These are phyloP conservation scores for Vanessa atalanta DNA, from an alignment of 1,140 invertebrate genomes.

Conservation along the genomic window DNA sequence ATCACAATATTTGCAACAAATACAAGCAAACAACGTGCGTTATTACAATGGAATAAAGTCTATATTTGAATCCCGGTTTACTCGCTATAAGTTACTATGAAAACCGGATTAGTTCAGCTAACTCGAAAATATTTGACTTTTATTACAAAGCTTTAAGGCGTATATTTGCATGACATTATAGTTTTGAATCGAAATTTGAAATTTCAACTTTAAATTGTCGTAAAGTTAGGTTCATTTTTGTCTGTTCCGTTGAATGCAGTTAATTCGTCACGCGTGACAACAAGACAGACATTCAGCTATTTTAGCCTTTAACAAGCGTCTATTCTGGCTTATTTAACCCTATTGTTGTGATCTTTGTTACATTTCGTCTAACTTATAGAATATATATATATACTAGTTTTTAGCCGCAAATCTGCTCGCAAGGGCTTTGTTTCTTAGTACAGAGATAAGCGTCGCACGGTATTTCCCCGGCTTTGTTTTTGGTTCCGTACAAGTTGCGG, in stretches of 20 bases:
- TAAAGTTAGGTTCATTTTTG: background rate
- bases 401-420: background rate
- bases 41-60: background rate
- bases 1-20: background rate
- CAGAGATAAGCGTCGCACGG: no score
- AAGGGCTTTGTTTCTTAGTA: background rate
- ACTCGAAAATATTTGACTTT: background rate
- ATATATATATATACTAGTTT: background rate
- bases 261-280: constrained; percentile 18
- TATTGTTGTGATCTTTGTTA: constrained; percentile 12
- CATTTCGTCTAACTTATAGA: background rate
- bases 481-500: no score
- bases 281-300: constrained; percentile 13
- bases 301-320: constrained; percentile 1
- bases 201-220: background rate
- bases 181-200: background rate
- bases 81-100: background rate
- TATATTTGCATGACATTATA: background rate
- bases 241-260: background rate
- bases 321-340: constrained; percentile 1
- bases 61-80: background rate
- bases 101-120: background rate
- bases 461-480: no score
- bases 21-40: background rate
- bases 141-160: background rate